Evolutionary conservation across 2,888 invertebrate genomes (phyloP).

Genomic region (Diogma glabrata): DNA sequence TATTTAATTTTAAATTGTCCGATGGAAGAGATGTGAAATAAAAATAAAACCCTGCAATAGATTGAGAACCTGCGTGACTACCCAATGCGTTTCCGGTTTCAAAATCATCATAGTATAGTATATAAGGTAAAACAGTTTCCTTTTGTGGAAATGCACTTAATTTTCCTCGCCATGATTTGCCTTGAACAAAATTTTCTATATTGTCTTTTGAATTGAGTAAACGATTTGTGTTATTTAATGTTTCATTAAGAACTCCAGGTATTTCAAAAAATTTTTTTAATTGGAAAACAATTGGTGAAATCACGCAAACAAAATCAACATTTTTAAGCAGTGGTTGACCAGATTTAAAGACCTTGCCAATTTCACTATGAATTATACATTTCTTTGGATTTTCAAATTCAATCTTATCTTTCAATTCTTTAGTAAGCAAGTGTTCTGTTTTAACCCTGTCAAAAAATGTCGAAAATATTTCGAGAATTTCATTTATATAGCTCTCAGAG

Average conservation of each 20-base stretch:
- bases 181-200: too few relatives aligned
- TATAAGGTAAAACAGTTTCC: background rate
- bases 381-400: background rate
- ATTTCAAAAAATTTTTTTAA: background rate
- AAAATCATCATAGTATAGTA: background rate
- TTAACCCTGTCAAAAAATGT: too few relatives aligned
- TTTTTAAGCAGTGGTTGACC: background rate
- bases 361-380: background rate
- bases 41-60: slow-evolving; percentile 3
- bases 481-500: too few relatives aligned
- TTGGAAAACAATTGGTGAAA: background rate
- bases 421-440: background rate
- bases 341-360: too few relatives aligned
- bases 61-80: background rate
- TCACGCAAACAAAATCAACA: background rate
- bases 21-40: background rate
- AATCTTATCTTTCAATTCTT: background rate
- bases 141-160: background rate
- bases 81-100: background rate
- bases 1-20: background rate
- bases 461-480: too few relatives aligned
- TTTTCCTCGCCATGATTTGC: background rate
- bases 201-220: background rate
- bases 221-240: background rate
- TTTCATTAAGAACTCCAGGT: background rate